Conservation (phyloP, 2,888 invertebrate species). For the Drosophila stalkeri region DNA sequence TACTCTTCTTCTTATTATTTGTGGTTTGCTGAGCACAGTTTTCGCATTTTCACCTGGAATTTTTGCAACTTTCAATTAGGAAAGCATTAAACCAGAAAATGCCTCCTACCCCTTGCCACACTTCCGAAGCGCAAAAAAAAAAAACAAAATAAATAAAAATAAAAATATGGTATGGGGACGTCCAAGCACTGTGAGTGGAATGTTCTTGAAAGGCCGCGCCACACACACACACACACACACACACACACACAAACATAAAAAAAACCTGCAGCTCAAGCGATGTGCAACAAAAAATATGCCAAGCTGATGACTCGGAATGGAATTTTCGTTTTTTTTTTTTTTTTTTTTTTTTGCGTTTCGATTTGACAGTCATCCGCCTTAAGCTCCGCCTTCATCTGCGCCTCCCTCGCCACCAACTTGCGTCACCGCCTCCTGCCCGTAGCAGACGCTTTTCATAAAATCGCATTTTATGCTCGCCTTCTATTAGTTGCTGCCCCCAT, state of each 20-base stretch:
- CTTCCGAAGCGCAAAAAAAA: neutral
- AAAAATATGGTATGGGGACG: conserved; percentile 6
- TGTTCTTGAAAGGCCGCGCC: conserved; percentile 57
- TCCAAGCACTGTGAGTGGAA: conserved; percentile 20
- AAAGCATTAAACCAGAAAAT: conserved; percentile 80
- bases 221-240: conserved; percentile 12
- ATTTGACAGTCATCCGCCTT: conserved; percentile 49
- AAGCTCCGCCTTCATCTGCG: neutral
- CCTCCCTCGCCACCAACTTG: too few species aligned
- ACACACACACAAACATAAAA: neutral
- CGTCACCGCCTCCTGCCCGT: neutral
- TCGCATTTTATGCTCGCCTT: conserved; percentile 38
- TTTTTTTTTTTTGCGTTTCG: conserved; percentile 13
- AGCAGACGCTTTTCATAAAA: conserved; percentile 31
- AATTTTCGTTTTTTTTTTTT: conserved; percentile 18
- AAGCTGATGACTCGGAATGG: conserved; percentile 55
- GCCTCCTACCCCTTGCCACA: neutral
- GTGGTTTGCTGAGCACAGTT: conserved; percentile 61
- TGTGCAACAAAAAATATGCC: conserved; percentile 48
- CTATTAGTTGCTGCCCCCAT: conserved; percentile 36
- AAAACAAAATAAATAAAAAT: neutral
- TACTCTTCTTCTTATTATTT: conserved; percentile 64
- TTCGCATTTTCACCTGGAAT: conserved; percentile 50
- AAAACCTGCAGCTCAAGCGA: conserved; percentile 35
- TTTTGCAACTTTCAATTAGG: conserved; percentile 78